phyloP scores from a whole-genome alignment of 1,140 invertebrate genomes.

The Theocolax elegans region DNA sequence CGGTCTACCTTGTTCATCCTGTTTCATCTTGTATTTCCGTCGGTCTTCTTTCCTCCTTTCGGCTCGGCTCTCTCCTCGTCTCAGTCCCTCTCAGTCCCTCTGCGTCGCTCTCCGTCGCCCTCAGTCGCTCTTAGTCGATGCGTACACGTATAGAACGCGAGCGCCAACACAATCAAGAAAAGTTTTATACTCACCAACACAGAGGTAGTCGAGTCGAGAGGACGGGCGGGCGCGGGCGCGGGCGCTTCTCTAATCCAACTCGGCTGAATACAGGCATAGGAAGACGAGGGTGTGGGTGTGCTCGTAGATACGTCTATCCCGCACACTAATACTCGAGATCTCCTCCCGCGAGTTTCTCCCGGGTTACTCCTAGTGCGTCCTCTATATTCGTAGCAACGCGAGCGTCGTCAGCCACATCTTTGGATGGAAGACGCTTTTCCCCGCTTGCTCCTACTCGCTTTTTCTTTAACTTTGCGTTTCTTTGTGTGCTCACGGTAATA shows the following conservation, averaged over 20 bases:
- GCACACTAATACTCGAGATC: neutral
- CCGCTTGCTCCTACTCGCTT: constrained; percentile 29
- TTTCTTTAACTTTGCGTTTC: neutral
- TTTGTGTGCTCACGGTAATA: neutral
- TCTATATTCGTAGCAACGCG: neutral
- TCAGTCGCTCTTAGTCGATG: constrained; percentile 51
- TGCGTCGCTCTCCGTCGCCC: constrained; percentile 25
- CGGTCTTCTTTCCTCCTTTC: constrained; percentile 41
- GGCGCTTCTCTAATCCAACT: constrained; percentile 45
- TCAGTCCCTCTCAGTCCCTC: constrained; percentile 30
- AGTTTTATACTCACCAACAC: constrained; percentile 67
- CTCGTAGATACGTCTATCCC: neutral
- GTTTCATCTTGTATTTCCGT: constrained; percentile 14
- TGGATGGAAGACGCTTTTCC: neutral
- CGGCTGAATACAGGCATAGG: neutral
- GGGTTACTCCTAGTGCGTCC: neutral
- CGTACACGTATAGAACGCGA: constrained; percentile 44
- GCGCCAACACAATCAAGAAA: constrained; percentile 60
- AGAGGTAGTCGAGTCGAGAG: too few species aligned
- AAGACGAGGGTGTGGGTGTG: neutral
- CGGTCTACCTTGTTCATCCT: neutral
- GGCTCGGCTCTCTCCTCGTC: constrained; percentile 22
- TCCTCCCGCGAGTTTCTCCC: neutral
- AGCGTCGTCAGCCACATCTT: constrained; percentile 13
- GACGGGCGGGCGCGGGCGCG: constrained; percentile 38